These are phyloP conservation scores for Bombus sibiricus DNA, from an alignment of 1,140 invertebrate species.

Conservation along the genomic window DNA sequence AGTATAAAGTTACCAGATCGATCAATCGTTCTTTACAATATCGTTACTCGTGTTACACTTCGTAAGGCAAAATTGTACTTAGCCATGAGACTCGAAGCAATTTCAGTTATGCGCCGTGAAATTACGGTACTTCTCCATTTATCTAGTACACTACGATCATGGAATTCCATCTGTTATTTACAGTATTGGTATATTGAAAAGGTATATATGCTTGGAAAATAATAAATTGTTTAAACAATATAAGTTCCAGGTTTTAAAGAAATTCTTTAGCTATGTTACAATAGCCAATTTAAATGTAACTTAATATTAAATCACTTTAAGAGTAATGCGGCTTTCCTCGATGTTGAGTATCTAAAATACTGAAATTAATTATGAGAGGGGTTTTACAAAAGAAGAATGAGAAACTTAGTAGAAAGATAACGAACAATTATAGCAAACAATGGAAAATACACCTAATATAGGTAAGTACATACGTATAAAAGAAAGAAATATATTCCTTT, in stretches of 20 bases:
- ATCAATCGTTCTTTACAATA: conserved; percentile 40
- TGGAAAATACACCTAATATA: too few relatives aligned
- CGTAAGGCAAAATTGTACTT: conserved; percentile 14
- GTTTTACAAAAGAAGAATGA: too few relatives aligned
- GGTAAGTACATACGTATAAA: too few relatives aligned
- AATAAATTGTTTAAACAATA: neutral
- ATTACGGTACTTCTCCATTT: neutral
- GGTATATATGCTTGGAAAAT: neutral
- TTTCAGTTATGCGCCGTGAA: neutral
- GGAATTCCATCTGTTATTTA: neutral
- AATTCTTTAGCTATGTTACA: too few relatives aligned
- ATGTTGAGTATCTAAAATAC: too few relatives aligned
- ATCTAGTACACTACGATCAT: neutral
- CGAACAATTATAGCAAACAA: too few relatives aligned
- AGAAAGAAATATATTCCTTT: too few relatives aligned
- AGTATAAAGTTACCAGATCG: conserved; percentile 54
- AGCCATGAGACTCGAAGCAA: neutral
- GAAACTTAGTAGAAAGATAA: too few relatives aligned
- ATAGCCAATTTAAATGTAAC: too few relatives aligned
- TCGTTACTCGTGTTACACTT: conserved; percentile 45
- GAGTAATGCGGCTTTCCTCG: too few relatives aligned
- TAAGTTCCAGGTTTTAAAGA: neutral
- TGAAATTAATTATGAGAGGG: too few relatives aligned
- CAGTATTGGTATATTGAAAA: neutral
- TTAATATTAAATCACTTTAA: too few relatives aligned